Conservation (phyloP, 2,113 vertebrate species). For the Elanoides forficatus region DNA sequence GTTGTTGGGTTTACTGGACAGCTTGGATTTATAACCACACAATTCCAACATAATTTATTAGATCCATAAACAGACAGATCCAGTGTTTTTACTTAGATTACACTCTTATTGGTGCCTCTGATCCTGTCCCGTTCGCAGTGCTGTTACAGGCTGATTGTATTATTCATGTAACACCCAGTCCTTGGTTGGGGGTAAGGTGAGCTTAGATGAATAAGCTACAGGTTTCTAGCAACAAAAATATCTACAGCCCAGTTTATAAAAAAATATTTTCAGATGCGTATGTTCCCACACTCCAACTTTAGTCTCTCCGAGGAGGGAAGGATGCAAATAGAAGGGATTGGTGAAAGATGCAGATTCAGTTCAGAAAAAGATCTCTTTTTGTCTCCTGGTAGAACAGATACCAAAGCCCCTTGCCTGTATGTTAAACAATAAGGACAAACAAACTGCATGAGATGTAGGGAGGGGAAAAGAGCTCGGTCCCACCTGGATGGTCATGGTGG, state of each 20-base stretch:
- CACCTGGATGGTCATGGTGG: no score
- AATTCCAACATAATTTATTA: conserved; percentile 81
- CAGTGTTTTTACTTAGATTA: conserved; percentile 77
- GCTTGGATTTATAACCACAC: conserved; percentile 78
- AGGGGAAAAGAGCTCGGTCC: rapidly evolving
- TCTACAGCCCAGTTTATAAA: background rate
- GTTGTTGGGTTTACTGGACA: conserved; percentile 83
- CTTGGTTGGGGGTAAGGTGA: background rate
- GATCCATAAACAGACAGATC: conserved; percentile 77
- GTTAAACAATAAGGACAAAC: background rate
- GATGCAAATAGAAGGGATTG: background rate
- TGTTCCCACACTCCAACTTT: background rate
- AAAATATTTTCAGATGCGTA: background rate
- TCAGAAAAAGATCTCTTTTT: background rate
- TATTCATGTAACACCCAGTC: conserved; percentile 47
- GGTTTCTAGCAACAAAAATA: conserved; percentile 4
- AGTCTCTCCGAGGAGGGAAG: background rate
- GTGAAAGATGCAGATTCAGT: background rate
- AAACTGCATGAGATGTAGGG: background rate
- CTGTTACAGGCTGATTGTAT: conserved; percentile 55
- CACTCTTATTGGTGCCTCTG: conserved; percentile 61
- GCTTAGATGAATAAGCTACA: background rate
- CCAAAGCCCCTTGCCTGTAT: background rate
- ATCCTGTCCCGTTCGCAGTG: conserved; percentile 47
- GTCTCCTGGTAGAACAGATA: background rate